Percentiles rank a stretch among this genome's conserved stretches.
Evolutionary conservation across 2,888 invertebrate genomes (phyloP).

Genomic region (Abrostola triplasia): DNA sequence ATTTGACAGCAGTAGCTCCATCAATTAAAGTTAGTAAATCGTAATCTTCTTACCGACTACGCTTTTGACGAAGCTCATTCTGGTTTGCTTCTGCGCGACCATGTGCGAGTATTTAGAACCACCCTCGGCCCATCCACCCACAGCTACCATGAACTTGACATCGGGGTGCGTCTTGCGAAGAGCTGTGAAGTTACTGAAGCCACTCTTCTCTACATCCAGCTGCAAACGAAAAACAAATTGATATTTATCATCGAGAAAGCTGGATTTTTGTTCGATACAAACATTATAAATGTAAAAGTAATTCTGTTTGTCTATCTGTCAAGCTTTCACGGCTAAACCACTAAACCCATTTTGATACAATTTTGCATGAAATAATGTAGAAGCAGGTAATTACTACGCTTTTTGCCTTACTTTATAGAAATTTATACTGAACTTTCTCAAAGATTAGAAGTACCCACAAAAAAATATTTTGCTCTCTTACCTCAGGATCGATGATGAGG

Average conservation of each 20-base stretch:
- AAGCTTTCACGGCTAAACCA: too few species aligned
- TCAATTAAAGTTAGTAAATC: not conserved
- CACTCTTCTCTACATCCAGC: conserved; percentile 92
- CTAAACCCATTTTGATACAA: too few species aligned
- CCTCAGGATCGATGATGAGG: conserved; percentile 94
- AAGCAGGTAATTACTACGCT: too few species aligned
- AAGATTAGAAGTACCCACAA: too few species aligned
- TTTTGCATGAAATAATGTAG: too few species aligned
- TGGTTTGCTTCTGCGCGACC: conserved; percentile 91
- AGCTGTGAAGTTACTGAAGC: conserved; percentile 93
- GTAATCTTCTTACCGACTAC: conserved; percentile 90
- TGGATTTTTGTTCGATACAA: not conserved
- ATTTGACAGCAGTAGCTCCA: not conserved
- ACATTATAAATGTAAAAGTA: too few species aligned
- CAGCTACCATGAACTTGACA: conserved; percentile 93
- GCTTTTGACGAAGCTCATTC: conserved; percentile 92
- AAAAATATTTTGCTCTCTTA: conserved; percentile 63
- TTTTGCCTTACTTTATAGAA: too few species aligned
- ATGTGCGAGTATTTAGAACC: conserved; percentile 95
- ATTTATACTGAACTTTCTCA: too few species aligned
- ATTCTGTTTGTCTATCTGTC: too few species aligned
- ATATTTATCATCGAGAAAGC: not conserved
- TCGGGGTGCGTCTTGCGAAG: conserved; percentile 91
- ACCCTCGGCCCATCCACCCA: conserved; percentile 97
- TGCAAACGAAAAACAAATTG: conserved; percentile 59